These are phyloP conservation scores for Aphaenogaster floridana DNA, from an alignment of 1,140 invertebrate genomes.

Conservation along the genomic window DNA sequence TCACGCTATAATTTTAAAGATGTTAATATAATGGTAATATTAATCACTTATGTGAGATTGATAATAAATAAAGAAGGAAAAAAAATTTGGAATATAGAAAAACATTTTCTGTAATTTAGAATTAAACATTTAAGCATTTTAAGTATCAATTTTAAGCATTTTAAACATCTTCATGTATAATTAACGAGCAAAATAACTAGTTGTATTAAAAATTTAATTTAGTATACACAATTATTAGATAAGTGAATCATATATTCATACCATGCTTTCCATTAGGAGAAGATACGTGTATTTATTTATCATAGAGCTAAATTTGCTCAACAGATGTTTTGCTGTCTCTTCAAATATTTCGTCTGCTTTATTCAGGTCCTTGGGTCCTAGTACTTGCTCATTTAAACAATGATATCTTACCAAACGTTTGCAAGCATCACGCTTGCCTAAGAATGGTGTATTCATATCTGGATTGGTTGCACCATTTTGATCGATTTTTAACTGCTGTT, in stretches of 20 bases:
- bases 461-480: conserved; percentile 92
- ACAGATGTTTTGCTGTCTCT: conserved; percentile 90
- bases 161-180: neutral
- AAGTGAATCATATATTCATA: conserved; percentile 79
- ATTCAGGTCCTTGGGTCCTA: conserved; percentile 89
- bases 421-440: conserved; percentile 91
- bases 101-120: neutral
- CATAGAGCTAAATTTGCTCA: conserved; percentile 92
- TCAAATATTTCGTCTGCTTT: conserved; percentile 94
- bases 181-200: neutral
- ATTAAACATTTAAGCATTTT: neutral
- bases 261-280: conserved; percentile 94
- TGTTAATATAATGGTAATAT: neutral
- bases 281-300: conserved; percentile 93
- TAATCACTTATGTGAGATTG: neutral
- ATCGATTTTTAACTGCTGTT: conserved; percentile 93
- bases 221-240: neutral
- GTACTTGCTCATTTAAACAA: conserved; percentile 91
- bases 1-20: conserved; percentile 87
- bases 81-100: conserved; percentile 45
- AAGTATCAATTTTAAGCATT: neutral
- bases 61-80: conserved; percentile 30
- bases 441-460: conserved; percentile 92
- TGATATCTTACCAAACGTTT: conserved; percentile 94
- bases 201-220: conserved; percentile 13